Percentiles rank a stretch among this genome's conserved stretches.
Evolutionary conservation across 35 echinoderm and acorn worm genomes (phyloP).

Genomic region (Eucidaris tribuloides): DNA sequence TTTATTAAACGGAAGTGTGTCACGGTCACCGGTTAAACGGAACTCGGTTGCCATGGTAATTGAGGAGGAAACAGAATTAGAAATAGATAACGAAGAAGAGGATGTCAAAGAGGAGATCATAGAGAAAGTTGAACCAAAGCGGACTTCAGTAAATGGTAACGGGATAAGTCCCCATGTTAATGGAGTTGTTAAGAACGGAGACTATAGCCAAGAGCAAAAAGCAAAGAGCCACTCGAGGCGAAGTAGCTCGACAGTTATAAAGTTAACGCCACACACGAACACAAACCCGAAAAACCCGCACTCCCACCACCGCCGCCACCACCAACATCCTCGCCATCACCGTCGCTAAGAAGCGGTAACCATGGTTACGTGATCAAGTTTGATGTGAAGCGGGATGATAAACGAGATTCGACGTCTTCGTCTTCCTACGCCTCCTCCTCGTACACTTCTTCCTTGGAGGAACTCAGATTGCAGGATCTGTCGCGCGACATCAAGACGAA

Average conservation of each 20-base stretch:
- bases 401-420: constrained; percentile 18
- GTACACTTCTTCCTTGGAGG: not conserved
- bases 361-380: not conserved
- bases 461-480: not conserved
- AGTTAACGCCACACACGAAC: not conserved
- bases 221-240: not conserved
- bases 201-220: not conserved
- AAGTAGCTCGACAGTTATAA: not conserved
- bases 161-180: not conserved
- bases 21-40: not conserved
- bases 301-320: constrained; percentile 10
- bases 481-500: not conserved
- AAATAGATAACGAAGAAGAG: not conserved
- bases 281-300: not conserved
- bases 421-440: not conserved
- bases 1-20: not conserved
- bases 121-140: not conserved
- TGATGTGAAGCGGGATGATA: not conserved
- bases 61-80: not conserved
- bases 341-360: not conserved
- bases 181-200: not conserved
- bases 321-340: not conserved
- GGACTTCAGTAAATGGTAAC: not conserved
- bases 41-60: no score
- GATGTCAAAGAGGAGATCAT: not conserved